phyloP scores from a whole-genome alignment of 2,797 vertebrate species.

The Semotilus atromaculatus region DNA sequence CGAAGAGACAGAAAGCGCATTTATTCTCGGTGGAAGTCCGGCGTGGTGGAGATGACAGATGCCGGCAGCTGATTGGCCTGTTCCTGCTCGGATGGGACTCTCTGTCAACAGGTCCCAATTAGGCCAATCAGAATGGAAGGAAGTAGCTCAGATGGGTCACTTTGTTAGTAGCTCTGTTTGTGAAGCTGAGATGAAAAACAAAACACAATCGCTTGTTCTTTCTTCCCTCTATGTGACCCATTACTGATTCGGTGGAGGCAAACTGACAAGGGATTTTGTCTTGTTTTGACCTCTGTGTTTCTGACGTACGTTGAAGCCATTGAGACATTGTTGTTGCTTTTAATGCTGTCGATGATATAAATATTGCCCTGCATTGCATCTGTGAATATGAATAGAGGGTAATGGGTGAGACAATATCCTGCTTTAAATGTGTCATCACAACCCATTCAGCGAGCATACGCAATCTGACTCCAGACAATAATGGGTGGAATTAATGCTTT shows the following conservation, averaged over 20 bases:
- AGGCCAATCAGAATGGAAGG: constrained; percentile 87
- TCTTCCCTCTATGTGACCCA: constrained; percentile 65
- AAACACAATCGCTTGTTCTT: constrained; percentile 78
- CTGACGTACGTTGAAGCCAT: constrained; percentile 63
- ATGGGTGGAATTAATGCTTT: constrained; percentile 34
- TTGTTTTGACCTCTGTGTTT: constrained; percentile 59
- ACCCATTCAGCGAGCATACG: constrained; percentile 41
- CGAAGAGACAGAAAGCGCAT: constrained; percentile 77
- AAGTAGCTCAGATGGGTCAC: constrained; percentile 83
- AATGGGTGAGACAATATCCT: constrained; percentile 71
- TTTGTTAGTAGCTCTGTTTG: constrained; percentile 83
- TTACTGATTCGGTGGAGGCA: constrained; percentile 65
- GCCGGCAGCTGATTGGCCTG: constrained; percentile 78
- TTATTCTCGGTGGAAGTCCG: constrained; percentile 78
- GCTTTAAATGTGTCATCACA: constrained; percentile 79
- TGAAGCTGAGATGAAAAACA: constrained; percentile 80
- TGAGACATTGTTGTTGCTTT: constrained; percentile 72
- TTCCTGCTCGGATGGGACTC: constrained; percentile 84
- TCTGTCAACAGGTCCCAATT: constrained; percentile 87
- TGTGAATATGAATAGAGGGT: constrained; percentile 73
- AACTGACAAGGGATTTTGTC: constrained; percentile 71
- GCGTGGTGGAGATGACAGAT: constrained; percentile 83
- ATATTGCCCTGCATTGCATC: constrained; percentile 71
- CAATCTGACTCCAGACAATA: constrained; percentile 40
- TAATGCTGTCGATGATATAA: constrained; percentile 81